Base-by-base conservation (phyloP, 35 echinoderm and acorn worm genomes). In the Chiridota heheva region DNA sequence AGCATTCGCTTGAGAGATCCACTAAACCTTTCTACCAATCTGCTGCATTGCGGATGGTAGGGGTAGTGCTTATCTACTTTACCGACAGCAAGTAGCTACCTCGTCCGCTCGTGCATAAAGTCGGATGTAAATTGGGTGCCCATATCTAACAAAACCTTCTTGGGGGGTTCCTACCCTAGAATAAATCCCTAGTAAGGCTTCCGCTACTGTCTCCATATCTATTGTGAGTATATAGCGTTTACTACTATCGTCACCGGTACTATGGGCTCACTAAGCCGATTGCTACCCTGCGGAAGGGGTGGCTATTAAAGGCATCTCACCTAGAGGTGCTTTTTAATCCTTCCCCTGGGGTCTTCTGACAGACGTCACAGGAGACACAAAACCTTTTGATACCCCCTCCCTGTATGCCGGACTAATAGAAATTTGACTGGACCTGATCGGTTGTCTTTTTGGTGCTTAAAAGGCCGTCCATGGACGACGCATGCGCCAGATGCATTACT, bases 261-360 rank as follows among this genome's bases (percentile, higher is more conserved):
- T 44, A 63, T 13, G 44, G 47, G 36, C 73, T 51, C 25, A 58
- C 64, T 1, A 82, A 3, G 6, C 55, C 76, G 0, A 83, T 29
- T 16, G 83, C 76, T 39, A 83, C 75, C 25, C 64, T 32, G 22
- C 75, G 69, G 0, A 47, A 66, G 55, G 80, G 7, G 60, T 70
- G 5, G 76, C 90, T 18, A 92, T 86, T 4, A 87, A 27, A 24
- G 76, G 83, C 53, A 86, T 86, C 4, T 39, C 53, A 13, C 51
- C 76, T 0, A 92, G 33, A 4, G 90, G 90, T 17, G 64, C 83
- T 66, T 41, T 73, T 1, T 44, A 46, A 6, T 82, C 86, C 65
- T 51, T 58, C 0, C 82, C 89, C 49, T 91, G 85, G 15, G 81
- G 72, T 72, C 31, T 67, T 32, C 57, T 91, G 86, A 55, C 86